These are phyloP conservation scores for Sphaerodactylus townsendi DNA, from an alignment of 2,113 vertebrate genomes.

Conservation along the genomic window DNA sequence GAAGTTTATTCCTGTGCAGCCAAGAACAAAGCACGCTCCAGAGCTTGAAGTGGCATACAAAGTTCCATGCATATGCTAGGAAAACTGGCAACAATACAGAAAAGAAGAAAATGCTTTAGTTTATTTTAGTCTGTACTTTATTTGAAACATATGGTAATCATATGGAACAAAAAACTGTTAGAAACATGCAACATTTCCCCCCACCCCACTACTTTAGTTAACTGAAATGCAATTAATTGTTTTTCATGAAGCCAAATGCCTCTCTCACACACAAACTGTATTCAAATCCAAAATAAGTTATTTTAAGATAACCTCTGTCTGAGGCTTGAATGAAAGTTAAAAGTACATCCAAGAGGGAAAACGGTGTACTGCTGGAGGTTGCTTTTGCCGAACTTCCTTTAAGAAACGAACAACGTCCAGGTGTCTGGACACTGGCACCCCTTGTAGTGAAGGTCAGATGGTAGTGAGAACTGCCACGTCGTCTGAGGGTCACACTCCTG, in stretches of 20 bases:
- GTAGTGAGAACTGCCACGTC: no score
- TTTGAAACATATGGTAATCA: slow-evolving; percentile 58
- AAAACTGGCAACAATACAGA: background rate
- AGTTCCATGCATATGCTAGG: rapidly evolving
- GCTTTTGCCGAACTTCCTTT: no score
- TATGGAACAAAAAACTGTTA: slow-evolving; percentile 49
- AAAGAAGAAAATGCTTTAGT: slow-evolving; percentile 37
- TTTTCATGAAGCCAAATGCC: slow-evolving; percentile 30
- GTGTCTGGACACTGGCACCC: no score
- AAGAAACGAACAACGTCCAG: no score
- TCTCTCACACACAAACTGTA: slow-evolving; percentile 30
- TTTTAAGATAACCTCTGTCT: slow-evolving; percentile 12
- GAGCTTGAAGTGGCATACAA: background rate
- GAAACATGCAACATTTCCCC: slow-evolving; percentile 57
- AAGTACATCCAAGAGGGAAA: background rate
- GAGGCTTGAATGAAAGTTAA: background rate
- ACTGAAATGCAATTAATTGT: slow-evolving; percentile 51
- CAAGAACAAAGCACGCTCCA: no score
- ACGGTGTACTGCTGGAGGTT: no score
- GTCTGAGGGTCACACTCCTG: no score
- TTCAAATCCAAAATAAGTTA: slow-evolving; percentile 26
- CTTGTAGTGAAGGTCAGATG: no score
- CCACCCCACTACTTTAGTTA: slow-evolving; percentile 56
- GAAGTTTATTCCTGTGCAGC: background rate
- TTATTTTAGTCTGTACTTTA: slow-evolving; percentile 39